A percentile compares a stretch with the other conserved stretches of the same genome.
phyloP scores from a whole-genome alignment of 2,113 vertebrate genomes.

The Carlito syrichta region DNA sequence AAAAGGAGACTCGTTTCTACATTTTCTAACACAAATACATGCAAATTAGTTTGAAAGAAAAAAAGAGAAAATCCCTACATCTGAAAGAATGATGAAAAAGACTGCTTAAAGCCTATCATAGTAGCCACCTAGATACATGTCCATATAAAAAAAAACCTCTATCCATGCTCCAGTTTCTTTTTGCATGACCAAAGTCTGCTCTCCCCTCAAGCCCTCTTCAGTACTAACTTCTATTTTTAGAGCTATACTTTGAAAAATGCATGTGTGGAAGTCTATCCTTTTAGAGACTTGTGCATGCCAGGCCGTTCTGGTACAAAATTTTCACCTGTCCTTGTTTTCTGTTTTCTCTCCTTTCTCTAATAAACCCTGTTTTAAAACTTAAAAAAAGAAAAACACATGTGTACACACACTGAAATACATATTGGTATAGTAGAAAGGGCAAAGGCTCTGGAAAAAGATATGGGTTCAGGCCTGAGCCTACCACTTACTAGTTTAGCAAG shows the following conservation, averaged over 20 bases:
- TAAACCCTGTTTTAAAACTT: too few species aligned
- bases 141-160: conserved; percentile 6
- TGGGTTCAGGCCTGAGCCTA: not conserved
- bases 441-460: not conserved
- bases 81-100: conserved; percentile 7
- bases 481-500: not conserved
- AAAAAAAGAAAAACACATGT: too few species aligned
- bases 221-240: not conserved
- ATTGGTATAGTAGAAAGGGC: not conserved
- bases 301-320: too few species aligned
- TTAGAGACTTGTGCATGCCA: too few species aligned
- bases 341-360: too few species aligned
- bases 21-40: conserved; percentile 33
- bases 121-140: not conserved
- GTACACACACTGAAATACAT: not conserved
- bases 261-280: too few species aligned
- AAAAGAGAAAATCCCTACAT: not conserved
- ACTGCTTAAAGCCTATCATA: not conserved
- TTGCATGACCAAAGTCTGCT: not conserved
- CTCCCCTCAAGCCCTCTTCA: not conserved
- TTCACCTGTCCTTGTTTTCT: too few species aligned
- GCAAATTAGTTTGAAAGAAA: not conserved
- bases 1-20: conserved; percentile 16
- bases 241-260: conserved; percentile 31
- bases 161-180: not conserved